These are phyloP conservation scores for Gari tellinella DNA, from an alignment of 2,888 invertebrate species.

Conservation along the genomic window DNA sequence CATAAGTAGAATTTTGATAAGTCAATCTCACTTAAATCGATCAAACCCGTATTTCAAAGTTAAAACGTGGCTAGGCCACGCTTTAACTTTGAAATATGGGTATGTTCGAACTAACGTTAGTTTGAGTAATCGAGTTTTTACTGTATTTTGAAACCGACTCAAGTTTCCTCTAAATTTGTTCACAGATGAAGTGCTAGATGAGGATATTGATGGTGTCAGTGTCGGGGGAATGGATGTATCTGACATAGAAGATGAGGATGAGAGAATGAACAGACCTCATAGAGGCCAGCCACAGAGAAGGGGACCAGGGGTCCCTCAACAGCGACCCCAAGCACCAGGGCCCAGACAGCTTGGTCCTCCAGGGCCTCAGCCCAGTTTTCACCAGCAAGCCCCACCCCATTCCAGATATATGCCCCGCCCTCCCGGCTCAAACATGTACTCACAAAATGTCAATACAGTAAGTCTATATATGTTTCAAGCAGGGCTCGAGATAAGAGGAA, in stretches of 20 bases:
- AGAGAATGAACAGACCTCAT: slow-evolving; percentile 29
- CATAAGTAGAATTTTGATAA: no score
- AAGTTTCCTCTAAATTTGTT: no score
- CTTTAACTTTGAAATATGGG: no score
- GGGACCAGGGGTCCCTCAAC: slow-evolving; percentile 27
- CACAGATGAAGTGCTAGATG: slow-evolving; percentile 57
- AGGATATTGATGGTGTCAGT: slow-evolving; percentile 80
- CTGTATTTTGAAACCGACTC: no score
- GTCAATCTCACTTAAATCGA: no score
- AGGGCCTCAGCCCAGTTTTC: slow-evolving; percentile 22
- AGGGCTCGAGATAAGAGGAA: no score
- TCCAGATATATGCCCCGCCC: slow-evolving; percentile 20
- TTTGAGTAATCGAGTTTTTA: no score
- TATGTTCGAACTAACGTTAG: no score
- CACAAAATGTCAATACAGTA: slow-evolving; percentile 13
- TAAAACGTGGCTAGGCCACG: no score
- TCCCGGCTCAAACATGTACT: slow-evolving; percentile 23
- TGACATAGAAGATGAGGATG: slow-evolving; percentile 76
- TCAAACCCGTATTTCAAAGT: no score
- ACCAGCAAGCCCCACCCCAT: slow-evolving; percentile 40
- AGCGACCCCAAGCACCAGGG: slow-evolving; percentile 27
- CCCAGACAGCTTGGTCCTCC: slow-evolving; percentile 25
- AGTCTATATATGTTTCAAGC: no score
- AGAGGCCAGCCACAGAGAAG: slow-evolving; percentile 47
- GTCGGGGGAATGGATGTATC: slow-evolving; percentile 83